These are phyloP conservation scores for Drosophila sucinea DNA, from an alignment of 1,140 invertebrate genomes.

Conservation along the genomic window DNA sequence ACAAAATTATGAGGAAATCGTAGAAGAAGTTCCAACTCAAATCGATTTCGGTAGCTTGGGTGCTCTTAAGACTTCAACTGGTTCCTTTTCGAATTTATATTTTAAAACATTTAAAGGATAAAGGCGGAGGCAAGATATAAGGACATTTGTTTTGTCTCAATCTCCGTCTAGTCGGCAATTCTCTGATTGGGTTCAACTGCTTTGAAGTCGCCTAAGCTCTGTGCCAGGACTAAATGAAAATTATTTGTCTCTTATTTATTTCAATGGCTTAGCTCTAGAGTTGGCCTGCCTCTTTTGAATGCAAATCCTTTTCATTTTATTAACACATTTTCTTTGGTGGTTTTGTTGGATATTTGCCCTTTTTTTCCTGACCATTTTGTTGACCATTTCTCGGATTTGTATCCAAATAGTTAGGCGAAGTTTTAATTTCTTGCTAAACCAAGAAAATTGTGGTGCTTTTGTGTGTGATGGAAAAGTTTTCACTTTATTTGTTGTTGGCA, in stretches of 20 bases:
- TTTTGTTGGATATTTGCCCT: constrained; percentile 24
- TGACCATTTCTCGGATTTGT: constrained; percentile 59
- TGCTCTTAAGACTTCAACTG: not conserved
- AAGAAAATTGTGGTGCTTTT: constrained; percentile 33
- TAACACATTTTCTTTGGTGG: constrained; percentile 53
- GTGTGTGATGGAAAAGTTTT: constrained; percentile 23
- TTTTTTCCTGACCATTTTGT: constrained; percentile 36
- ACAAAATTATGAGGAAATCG: constrained; percentile 26
- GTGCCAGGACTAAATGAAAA: constrained; percentile 6
- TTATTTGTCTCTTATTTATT: constrained; percentile 56
- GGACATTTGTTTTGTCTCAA: constrained; percentile 39
- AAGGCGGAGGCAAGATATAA: not conserved
- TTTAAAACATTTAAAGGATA: constrained; percentile 2
- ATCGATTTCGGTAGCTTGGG: constrained; percentile 4
- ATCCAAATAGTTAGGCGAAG: constrained; percentile 65
- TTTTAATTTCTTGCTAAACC: constrained; percentile 58
- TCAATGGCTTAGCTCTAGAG: not conserved
- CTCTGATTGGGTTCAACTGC: not conserved
- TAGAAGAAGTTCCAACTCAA: not conserved
- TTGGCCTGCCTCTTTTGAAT: constrained; percentile 9
- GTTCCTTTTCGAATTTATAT: not conserved
- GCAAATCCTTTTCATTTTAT: constrained; percentile 60
- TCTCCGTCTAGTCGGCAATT: constrained; percentile 32
- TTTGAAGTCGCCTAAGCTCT: constrained; percentile 14
- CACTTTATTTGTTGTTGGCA: constrained; percentile 34